Evolutionary conservation across 2,113 vertebrate species (phyloP).

Genomic region (Psilopsiagon aymara): DNA sequence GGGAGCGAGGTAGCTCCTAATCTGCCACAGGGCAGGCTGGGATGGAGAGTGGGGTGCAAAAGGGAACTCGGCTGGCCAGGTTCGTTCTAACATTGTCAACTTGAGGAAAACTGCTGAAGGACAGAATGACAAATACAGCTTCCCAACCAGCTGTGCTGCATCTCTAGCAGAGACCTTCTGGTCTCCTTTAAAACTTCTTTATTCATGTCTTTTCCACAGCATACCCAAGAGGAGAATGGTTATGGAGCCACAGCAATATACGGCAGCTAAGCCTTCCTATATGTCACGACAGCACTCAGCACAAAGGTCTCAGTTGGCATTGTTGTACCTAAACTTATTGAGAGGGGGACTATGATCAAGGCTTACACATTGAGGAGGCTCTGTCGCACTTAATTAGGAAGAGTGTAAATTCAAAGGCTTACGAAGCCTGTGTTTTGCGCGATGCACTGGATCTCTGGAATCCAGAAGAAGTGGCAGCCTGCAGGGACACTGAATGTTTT

Average conservation of each 20-base stretch:
- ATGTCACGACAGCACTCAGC: too few relatives aligned
- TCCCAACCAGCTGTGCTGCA: not conserved
- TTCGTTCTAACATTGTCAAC: not conserved
- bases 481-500: not conserved
- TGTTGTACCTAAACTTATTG: not conserved
- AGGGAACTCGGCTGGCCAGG: not conserved
- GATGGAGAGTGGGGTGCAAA: not conserved
- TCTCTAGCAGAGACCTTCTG: not conserved
- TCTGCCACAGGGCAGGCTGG: not conserved
- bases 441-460: not conserved
- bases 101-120: not conserved
- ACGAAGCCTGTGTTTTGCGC: not conserved
- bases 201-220: not conserved
- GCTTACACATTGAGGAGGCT: not conserved
- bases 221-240: not conserved
- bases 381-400: not conserved
- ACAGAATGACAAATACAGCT: not conserved
- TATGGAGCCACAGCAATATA: not conserved
- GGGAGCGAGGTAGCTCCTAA: not conserved
- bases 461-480: not conserved
- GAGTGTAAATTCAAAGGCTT: not conserved
- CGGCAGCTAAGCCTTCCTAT: accelerated
- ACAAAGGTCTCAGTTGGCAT: not conserved
- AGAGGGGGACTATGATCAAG: not conserved
- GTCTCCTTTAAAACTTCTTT: not conserved